Percentiles rank a stretch among this genome's conserved stretches.
phyloP scores from a whole-genome alignment of 2,888 invertebrate species.

The Drosophila macrothrix region DNA sequence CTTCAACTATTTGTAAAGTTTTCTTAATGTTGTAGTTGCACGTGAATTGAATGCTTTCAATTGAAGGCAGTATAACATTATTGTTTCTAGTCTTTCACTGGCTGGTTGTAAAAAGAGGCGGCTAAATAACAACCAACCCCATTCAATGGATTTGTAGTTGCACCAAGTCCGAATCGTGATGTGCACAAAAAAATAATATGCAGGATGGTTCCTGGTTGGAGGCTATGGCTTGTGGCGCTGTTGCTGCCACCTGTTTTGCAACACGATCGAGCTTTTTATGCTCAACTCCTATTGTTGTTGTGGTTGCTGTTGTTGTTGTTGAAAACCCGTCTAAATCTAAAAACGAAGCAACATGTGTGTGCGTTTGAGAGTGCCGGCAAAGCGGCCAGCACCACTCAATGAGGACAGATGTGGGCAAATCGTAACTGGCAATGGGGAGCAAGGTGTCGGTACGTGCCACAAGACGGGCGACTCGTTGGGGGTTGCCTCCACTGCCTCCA shows the following conservation, averaged over 20 bases:
- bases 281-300: slow-evolving; percentile 36
- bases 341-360: slow-evolving; percentile 77
- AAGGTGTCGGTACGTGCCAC: slow-evolving; percentile 19
- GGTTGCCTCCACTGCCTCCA: slow-evolving; percentile 41
- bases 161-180: slow-evolving; percentile 48
- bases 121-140: neutral
- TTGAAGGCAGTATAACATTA: slow-evolving; percentile 2
- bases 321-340: slow-evolving; percentile 77
- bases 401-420: slow-evolving; percentile 63
- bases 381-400: slow-evolving; percentile 66
- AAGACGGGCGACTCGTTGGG: slow-evolving; percentile 13
- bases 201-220: slow-evolving; percentile 62
- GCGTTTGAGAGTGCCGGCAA: slow-evolving; percentile 74
- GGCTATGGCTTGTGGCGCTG: slow-evolving; percentile 14
- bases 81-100: slow-evolving; percentile 1
- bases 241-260: slow-evolving; percentile 62
- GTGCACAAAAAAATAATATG: slow-evolving; percentile 30
- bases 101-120: neutral
- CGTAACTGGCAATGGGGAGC: slow-evolving; percentile 33
- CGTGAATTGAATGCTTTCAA: neutral
- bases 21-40: neutral
- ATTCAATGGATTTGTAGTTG: slow-evolving; percentile 40
- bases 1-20: neutral
- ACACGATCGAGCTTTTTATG: slow-evolving; percentile 64
- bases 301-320: slow-evolving; percentile 18